phyloP scores from a whole-genome alignment of 2,888 invertebrate genomes.

The Charanyca ferruginea region DNA sequence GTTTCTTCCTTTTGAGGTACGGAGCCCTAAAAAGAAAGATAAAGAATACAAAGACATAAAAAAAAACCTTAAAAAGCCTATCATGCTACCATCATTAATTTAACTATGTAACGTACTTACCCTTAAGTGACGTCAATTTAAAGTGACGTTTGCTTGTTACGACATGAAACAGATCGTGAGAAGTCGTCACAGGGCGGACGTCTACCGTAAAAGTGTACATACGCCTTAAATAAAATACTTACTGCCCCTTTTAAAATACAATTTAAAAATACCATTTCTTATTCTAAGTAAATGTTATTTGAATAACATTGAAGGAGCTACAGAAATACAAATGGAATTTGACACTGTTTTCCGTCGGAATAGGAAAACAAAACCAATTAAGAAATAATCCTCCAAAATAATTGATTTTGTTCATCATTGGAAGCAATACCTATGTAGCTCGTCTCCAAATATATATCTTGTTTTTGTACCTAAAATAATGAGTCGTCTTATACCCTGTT shows the following conservation, averaged over 20 bases:
- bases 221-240: background rate
- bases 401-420: slow-evolving; percentile 23
- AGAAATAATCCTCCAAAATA: slow-evolving; percentile 12
- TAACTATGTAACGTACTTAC: background rate
- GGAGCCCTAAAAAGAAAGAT: no score
- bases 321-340: slow-evolving; percentile 2
- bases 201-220: background rate
- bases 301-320: slow-evolving; percentile 1
- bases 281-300: background rate
- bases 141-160: slow-evolving; percentile 21
- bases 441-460: background rate
- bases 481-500: no score
- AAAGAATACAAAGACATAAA: no score
- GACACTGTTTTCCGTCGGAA: background rate
- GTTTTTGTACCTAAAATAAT: background rate
- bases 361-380: slow-evolving; percentile 15
- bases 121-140: slow-evolving; percentile 4
- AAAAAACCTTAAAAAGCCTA: no score
- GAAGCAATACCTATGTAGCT: background rate
- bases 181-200: background rate
- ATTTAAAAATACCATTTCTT: background rate
- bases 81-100: no score
- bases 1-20: no score
- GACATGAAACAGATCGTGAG: background rate
- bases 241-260: background rate